Base-by-base conservation (phyloP, 2,113 vertebrate species). In the Brachyhypopomus gauderio region DNA sequence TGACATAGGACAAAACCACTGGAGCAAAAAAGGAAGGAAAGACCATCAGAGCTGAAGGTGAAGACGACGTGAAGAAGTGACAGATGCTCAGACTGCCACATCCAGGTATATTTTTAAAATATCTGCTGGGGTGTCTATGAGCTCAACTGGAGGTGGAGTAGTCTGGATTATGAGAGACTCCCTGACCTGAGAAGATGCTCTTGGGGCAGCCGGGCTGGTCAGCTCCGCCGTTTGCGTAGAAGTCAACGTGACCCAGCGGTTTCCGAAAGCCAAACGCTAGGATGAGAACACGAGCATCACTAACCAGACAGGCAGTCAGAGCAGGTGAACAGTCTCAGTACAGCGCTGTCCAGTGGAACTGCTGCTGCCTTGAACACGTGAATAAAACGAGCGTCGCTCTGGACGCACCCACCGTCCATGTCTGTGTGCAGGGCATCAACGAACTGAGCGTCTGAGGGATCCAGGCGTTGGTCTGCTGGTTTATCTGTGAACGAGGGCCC, bases 371-470 rank as follows among this genome's bases (percentile, higher is more conserved):
- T 41, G 5, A 41, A 41, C 41, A 1, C 5, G 41, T 52, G 45
- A 52, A 52, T 52, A 52, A 14, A 3, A 52, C 9, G 9, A 52
- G 12, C 14, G 7, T 4, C 41, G 9, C 41, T 41, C 5, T 9
- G 9, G 9, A 41, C 41, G 41, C 9, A 5, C 78, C 89, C 91
- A 98, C 97, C 92, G 58, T 96, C 91, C 9, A 82, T 88, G 81
- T 98, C 96, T 23, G 96, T 94, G 90, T 99, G 98, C n/a, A 99
- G 89, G 1, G 92, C 95, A 60, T 98, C 98, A 58, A 99, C 95
- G 91, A 99, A 96, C 70, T 92, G 87, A 0, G 98, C 98, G 45
- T 99, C 97, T 0, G 85, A 89, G 1, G 81, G 83, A 90, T 97
- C 94, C 87, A 99, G 89, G 56, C 96, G 94, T 0, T 75, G 1